A percentile compares a stretch with the other conserved stretches of the same genome.
Conservation (phyloP, 2,113 vertebrate species). For the Mormyrus iriodes region DNA sequence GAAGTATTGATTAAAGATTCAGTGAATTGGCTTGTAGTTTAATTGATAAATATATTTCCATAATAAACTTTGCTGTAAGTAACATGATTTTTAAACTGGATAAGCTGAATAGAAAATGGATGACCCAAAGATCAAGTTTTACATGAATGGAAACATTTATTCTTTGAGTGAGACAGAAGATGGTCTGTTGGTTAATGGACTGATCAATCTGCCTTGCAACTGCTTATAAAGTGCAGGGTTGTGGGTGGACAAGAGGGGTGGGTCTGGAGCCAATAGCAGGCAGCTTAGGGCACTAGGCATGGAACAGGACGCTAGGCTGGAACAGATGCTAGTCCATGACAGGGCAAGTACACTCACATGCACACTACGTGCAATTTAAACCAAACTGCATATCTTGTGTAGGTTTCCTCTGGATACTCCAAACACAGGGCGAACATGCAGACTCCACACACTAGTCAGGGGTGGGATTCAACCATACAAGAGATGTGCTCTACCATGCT, state of each 20-base stretch:
- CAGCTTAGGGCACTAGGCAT: not conserved
- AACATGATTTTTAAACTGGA: not conserved
- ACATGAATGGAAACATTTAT: not conserved
- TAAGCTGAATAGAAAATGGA: not conserved
- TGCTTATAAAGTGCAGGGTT: not conserved
- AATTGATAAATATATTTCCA: not conserved
- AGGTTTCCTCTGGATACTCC: too few relatives aligned
- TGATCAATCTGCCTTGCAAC: not conserved
- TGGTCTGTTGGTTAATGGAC: not conserved
- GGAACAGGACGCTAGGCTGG: not conserved
- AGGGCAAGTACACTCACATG: not conserved
- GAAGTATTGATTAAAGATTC: not conserved
- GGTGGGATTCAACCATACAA: too few relatives aligned
- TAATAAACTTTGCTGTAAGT: not conserved
- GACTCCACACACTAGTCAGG: too few relatives aligned
- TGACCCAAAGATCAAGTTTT: not conserved
- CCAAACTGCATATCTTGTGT: too few relatives aligned
- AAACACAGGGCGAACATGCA: too few relatives aligned
- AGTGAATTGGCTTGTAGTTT: not conserved
- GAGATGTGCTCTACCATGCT: too few relatives aligned
- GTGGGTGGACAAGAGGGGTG: not conserved
- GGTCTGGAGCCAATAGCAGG: not conserved
- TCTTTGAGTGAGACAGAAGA: not conserved
- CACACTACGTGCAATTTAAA: too few relatives aligned
- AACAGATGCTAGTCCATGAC: not conserved